A percentile compares a stretch with the other conserved stretches of the same genome.
Evolutionary conservation across 2,113 vertebrate genomes (phyloP).

Genomic region (Sardina pilchardus): DNA sequence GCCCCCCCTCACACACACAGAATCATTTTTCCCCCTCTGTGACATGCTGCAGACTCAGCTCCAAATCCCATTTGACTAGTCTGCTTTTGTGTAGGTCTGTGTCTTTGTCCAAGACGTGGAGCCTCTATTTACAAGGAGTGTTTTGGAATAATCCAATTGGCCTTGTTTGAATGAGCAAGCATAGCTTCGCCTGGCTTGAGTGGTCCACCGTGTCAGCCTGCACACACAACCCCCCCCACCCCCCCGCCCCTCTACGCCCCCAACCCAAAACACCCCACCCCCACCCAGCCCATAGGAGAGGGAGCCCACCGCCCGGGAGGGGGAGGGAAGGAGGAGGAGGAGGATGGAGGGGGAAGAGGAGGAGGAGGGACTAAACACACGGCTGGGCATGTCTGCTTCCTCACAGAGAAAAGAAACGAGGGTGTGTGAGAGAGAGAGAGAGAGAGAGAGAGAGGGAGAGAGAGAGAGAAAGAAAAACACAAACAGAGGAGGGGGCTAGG

Average conservation of each 20-base stretch:
- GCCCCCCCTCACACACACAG: too few relatives aligned
- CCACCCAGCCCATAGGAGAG: slow-evolving; percentile 50
- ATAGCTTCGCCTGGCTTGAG: background rate
- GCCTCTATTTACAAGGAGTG: background rate
- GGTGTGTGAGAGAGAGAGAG: slow-evolving; percentile 51
- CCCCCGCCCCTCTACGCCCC: background rate
- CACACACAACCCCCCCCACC: background rate
- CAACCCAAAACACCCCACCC: slow-evolving; percentile 31
- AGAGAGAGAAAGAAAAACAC: slow-evolving; percentile 32
- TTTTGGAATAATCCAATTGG: slow-evolving; percentile 9
- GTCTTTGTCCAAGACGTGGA: background rate
- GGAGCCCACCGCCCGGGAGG: slow-evolving; percentile 48
- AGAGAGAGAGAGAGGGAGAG: slow-evolving; percentile 43
- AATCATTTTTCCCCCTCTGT: background rate
- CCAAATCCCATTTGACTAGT: background rate
- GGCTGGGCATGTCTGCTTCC: slow-evolving; percentile 66
- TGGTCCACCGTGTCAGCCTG: too few relatives aligned
- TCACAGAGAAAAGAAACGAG: slow-evolving; percentile 58
- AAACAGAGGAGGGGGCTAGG: slow-evolving; percentile 29
- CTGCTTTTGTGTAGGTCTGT: background rate
- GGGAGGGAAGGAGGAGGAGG: slow-evolving; percentile 49
- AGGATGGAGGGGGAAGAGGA: slow-evolving; percentile 60
- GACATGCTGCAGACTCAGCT: background rate
- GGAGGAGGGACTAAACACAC: slow-evolving; percentile 58
- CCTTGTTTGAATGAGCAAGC: background rate